These are phyloP conservation scores for Loris lydekkerianus DNA, from an alignment of 2,797 vertebrate species.

Conservation along the genomic window DNA sequence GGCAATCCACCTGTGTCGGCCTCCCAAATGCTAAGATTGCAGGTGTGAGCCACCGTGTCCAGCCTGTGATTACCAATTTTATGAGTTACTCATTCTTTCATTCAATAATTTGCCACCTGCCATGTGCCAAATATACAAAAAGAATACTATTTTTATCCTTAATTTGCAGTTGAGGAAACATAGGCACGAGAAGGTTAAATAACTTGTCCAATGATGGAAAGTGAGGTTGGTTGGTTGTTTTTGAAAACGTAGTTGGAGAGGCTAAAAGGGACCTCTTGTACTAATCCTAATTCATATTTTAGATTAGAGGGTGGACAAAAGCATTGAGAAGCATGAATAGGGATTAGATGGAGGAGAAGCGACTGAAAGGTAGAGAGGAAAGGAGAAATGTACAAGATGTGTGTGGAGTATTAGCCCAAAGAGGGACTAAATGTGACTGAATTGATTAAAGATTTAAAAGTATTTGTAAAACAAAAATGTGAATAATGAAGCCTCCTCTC, in stretches of 20 bases:
- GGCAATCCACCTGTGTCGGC: too few relatives aligned
- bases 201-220: conserved; percentile 13
- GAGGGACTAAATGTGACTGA: not conserved
- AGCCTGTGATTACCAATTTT: not conserved
- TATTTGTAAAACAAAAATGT: conserved; percentile 31
- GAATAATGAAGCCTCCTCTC: conserved; percentile 29
- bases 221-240: not conserved
- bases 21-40: too few relatives aligned
- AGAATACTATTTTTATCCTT: conserved; percentile 19
- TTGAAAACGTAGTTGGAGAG: conserved; percentile 41
- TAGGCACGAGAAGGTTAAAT: conserved; percentile 13
- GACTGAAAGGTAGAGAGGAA: conserved; percentile 44
- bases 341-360: conserved; percentile 21
- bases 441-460: conserved; percentile 45
- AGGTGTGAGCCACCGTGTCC: too few relatives aligned
- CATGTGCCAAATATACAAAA: not conserved
- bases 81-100: conserved; percentile 2
- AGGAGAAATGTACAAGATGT: not conserved
- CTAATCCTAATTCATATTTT: conserved; percentile 51
- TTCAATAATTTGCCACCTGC: not conserved
- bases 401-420: not conserved
- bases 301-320: not conserved
- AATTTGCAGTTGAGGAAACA: conserved; percentile 47
- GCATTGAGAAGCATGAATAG: conserved; percentile 28
- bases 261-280: not conserved